Evolutionary conservation across 2,888 invertebrate species (phyloP).

Genomic region (Bimastos eiseni): DNA sequence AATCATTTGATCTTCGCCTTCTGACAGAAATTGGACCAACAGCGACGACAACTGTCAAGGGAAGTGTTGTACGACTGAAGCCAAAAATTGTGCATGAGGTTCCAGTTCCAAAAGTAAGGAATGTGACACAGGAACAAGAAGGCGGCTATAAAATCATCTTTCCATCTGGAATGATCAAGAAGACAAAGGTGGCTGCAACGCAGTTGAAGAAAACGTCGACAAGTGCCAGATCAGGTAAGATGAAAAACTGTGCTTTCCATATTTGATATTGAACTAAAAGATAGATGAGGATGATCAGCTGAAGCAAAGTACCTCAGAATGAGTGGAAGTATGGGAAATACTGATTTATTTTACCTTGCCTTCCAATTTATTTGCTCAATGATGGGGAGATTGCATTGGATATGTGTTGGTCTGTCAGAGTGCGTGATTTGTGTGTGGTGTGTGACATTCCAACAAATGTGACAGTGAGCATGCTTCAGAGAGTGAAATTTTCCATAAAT

Average conservation of each 20-base stretch:
- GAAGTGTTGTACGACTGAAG: background rate
- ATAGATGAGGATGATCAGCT: background rate
- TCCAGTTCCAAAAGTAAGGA: conserved; percentile 58
- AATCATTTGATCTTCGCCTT: background rate
- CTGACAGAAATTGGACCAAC: background rate
- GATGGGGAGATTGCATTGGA: background rate
- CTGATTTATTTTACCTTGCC: background rate
- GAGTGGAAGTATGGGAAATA: no score
- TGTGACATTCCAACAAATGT: background rate
- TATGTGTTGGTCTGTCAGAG: background rate
- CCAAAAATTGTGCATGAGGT: conserved; percentile 47
- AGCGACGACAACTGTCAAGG: background rate
- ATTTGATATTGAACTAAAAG: background rate
- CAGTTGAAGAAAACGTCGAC: background rate
- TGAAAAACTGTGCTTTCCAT: background rate
- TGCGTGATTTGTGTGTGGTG: background rate
- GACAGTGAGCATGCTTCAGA: background rate
- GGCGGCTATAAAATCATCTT: conserved; percentile 66
- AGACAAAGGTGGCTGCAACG: conserved; percentile 13
- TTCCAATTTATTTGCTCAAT: background rate
- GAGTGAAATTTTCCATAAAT: no score
- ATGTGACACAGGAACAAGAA: conserved; percentile 66
- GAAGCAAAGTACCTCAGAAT: background rate
- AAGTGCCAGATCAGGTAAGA: background rate
- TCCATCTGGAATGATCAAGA: conserved; percentile 62